Conservation (phyloP, 2,888 invertebrate genomes). For the Athalia circularis region DNA sequence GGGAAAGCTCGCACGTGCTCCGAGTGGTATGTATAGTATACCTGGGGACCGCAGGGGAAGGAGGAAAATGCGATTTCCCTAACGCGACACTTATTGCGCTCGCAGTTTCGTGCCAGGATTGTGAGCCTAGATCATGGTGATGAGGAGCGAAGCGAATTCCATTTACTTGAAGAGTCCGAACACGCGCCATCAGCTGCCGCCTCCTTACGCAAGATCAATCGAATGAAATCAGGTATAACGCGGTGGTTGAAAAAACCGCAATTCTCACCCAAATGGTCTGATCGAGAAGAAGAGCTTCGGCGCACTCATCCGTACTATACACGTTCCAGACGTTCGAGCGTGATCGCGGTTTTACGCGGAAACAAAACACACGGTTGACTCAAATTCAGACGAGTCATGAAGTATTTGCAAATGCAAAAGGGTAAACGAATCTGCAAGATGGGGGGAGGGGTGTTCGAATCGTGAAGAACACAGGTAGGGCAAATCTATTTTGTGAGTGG, state of each 20-base stretch:
- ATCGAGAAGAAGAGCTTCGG: no score
- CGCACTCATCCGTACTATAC: no score
- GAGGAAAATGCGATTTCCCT: constrained; percentile 17
- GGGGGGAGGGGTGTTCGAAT: not conserved
- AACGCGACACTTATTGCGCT: constrained; percentile 15
- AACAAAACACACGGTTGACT: not conserved
- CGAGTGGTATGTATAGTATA: not conserved
- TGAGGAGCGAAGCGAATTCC: not conserved
- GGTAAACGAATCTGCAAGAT: not conserved
- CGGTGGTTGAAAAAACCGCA: no score
- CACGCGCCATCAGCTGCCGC: not conserved
- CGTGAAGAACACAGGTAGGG: constrained; percentile 12
- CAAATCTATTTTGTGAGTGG: constrained; percentile 36
- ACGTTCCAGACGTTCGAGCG: no score
- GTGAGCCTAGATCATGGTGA: not conserved
- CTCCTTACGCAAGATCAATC: no score
- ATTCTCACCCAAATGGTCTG: no score
- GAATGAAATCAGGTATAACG: no score
- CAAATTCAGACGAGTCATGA: not conserved
- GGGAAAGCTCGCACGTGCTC: constrained; percentile 21
- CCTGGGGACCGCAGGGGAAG: not conserved
- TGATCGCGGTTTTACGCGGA: not conserved
- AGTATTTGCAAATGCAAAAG: not conserved
- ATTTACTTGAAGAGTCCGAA: not conserved
- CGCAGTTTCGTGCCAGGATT: not conserved